These are phyloP conservation scores for Ophioninae sp. DNA, from an alignment of 2,888 invertebrate genomes.

Conservation along the genomic window DNA sequence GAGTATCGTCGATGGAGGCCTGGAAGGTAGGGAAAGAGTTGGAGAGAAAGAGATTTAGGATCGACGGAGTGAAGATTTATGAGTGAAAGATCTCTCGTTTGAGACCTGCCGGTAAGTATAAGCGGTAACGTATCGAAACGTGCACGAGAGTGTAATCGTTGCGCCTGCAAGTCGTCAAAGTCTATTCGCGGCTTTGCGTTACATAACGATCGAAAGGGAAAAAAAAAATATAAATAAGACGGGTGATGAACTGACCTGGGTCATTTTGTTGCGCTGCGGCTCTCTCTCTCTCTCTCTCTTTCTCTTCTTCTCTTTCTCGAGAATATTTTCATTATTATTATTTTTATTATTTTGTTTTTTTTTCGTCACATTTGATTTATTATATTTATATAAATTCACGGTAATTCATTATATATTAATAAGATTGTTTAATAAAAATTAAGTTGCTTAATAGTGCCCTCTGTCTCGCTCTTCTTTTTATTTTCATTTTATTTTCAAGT, in stretches of 20 bases:
- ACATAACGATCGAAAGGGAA: constrained; percentile 32
- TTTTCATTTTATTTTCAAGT: no score
- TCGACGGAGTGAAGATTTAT: constrained; percentile 9
- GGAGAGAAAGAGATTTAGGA: background rate
- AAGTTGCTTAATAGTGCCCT: no score
- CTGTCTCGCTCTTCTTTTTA: no score
- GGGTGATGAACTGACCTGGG: constrained; percentile 51
- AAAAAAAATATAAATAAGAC: constrained; percentile 19
- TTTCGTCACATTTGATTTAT: no score
- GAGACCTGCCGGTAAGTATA: background rate
- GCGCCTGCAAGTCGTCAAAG: constrained; percentile 30
- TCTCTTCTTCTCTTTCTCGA: background rate
- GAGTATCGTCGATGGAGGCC: background rate
- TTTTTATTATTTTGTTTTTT: background rate
- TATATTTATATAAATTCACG: no score
- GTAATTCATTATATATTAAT: no score
- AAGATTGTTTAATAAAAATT: no score
- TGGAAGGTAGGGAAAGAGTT: background rate
- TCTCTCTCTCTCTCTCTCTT: constrained; percentile 16
- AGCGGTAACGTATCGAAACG: constrained; percentile 15
- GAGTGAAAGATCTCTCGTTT: constrained; percentile 9
- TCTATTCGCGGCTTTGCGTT: constrained; percentile 40
- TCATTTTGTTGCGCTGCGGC: constrained; percentile 43
- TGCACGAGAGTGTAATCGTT: background rate
- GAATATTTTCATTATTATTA: background rate